Evolutionary conservation across 1,140 invertebrate species (phyloP).

Genomic region (Leptonema lineaticorne): DNA sequence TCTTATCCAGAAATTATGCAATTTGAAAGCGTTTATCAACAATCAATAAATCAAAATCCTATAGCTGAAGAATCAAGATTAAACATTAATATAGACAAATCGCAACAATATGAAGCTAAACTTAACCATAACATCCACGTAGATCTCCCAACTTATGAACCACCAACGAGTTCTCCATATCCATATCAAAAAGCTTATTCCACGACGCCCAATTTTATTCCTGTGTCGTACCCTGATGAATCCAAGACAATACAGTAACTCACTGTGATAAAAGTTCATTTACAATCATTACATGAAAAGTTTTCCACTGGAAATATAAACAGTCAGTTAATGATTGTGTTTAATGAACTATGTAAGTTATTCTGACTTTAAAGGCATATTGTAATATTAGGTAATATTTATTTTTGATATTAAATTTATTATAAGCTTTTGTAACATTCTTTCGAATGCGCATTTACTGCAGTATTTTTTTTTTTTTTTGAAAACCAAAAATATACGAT

Average conservation of each 20-base stretch:
- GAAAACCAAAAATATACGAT: too few relatives aligned
- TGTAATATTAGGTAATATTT: too few relatives aligned
- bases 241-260: conserved; percentile 6
- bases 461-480: too few relatives aligned
- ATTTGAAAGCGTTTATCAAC: conserved; percentile 53
- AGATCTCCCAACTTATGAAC: conserved; percentile 53
- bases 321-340: not conserved
- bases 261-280: conserved; percentile 18
- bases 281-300: not conserved
- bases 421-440: too few relatives aligned
- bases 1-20: conserved; percentile 53
- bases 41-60: conserved; percentile 44
- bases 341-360: too few relatives aligned
- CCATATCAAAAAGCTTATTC: conserved; percentile 32
- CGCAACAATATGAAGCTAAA: conserved; percentile 17
- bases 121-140: conserved; percentile 44
- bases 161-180: conserved; percentile 44
- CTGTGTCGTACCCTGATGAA: conserved; percentile 37
- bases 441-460: too few relatives aligned
- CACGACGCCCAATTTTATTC: conserved; percentile 39
- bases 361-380: too few relatives aligned
- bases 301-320: too few relatives aligned
- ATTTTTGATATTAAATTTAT: too few relatives aligned
- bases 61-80: conserved; percentile 28
- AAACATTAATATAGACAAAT: conserved; percentile 24